Percentiles rank a stretch among this genome's conserved stretches.
Conservation (phyloP, 2,888 invertebrate genomes). For the Tenthredo notha region DNA sequence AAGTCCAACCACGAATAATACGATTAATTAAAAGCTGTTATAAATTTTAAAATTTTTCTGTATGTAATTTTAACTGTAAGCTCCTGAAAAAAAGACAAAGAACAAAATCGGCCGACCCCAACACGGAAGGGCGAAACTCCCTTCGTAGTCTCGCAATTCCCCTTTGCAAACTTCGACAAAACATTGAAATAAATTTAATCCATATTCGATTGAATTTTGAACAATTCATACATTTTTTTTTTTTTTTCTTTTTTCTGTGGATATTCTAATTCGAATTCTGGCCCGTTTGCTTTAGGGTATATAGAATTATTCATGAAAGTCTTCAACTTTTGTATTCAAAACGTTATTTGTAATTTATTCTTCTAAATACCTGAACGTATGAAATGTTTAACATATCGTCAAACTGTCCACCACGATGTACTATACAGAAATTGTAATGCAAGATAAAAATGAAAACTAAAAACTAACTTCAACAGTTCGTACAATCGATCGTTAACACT, state of each 20-base stretch:
- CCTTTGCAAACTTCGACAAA: background rate
- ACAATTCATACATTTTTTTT: background rate
- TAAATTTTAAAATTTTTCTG: background rate
- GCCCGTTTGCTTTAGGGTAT: background rate
- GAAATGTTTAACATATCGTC: background rate
- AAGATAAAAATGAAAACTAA: background rate
- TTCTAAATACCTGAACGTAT: background rate
- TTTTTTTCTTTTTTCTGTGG: background rate
- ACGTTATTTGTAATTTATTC: background rate
- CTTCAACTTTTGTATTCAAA: background rate
- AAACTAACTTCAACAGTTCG: background rate
- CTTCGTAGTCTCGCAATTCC: background rate
- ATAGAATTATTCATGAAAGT: background rate
- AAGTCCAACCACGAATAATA: background rate
- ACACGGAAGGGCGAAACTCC: conserved; percentile 23
- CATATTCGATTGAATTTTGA: conserved; percentile 16
- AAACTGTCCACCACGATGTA: background rate
- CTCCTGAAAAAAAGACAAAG: conserved; percentile 4
- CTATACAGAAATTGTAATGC: background rate
- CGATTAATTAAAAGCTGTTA: background rate
- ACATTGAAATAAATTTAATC: conserved; percentile 28
- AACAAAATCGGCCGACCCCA: conserved; percentile 18
- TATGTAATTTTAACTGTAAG: background rate
- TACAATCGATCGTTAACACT: conserved; percentile 11
- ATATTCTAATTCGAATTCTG: background rate